Base-by-base conservation (phyloP, 2,888 invertebrate genomes). In the Chrysomela aeneicollis region DNA sequence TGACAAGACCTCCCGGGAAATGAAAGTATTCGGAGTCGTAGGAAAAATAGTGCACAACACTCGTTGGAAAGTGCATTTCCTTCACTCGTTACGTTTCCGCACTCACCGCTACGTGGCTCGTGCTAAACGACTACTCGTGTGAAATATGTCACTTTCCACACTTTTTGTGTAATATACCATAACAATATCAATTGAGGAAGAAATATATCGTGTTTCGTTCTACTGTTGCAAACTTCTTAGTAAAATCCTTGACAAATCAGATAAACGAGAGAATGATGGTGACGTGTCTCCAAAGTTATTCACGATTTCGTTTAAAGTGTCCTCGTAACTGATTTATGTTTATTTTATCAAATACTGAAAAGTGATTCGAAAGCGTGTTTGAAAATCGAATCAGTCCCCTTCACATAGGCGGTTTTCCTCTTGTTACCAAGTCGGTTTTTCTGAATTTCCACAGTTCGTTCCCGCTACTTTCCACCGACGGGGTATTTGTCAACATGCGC, bases 361-460 rank as follows among this genome's bases (percentile, higher is more conserved):
- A 18, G 12, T 42, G 15, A 52, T 32, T 9, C 17, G 22, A 52
- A 30, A 26, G 9, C 32, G 6, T 26, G 1, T 26, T 17, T 26
- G 42, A 30, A 52, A 17, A 52, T 60, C 46, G 42, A 52, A 60
- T 60, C 46, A 46, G 52, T 59, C 52, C 30, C 30, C 19, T 26
- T 10, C n/a, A 26, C 18, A 17, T 32, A 35, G 21, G 22, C n/a
- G 15, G 52, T 47, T 47, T 47, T 46, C 35, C 21, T 59, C 22
- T 53, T 32, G 52, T 51, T 42, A n/a, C 17, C 6, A 4, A 42
- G 15, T 53, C 18, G 19, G 42, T 30, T 47, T 63, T 52, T 54
- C 53, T 46, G 35, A 46, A 63, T 52, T 58, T 63, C 46, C 52
- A 58, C 32, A 21, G 58, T 53, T 58, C 62, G 57, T 57, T 57